A percentile compares a stretch with the other conserved stretches of the same genome.
Conservation (phyloP, 2,113 vertebrate genomes). For the Crotalus helleri region DNA sequence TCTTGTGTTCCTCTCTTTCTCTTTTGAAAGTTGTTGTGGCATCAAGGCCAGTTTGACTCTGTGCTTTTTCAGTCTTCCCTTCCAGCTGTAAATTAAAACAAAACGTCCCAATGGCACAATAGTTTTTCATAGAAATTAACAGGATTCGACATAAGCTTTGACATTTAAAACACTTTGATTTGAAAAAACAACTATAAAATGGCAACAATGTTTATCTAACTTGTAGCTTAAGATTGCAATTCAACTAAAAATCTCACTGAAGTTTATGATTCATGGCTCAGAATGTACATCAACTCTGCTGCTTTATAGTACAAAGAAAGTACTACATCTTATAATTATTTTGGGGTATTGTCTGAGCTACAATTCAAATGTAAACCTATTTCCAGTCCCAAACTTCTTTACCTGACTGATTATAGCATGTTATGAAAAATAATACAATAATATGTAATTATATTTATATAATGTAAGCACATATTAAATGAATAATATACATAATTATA, state of each 20-base stretch:
- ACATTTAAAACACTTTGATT: background rate
- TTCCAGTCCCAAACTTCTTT: background rate
- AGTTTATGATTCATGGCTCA: background rate
- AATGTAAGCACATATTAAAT: background rate
- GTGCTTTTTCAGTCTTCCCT: constrained; percentile 59
- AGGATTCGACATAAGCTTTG: background rate
- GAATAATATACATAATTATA: background rate
- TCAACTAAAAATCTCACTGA: background rate
- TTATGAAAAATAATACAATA: background rate
- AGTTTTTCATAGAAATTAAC: constrained; percentile 11
- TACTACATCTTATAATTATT: background rate
- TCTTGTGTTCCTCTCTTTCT: constrained; percentile 86
- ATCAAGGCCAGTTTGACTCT: constrained; percentile 64
- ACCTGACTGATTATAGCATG: background rate
- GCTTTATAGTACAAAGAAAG: background rate
- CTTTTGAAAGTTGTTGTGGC: constrained; percentile 66
- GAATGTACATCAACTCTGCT: background rate
- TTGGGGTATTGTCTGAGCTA: background rate
- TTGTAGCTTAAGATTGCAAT: background rate
- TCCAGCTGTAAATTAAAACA: constrained; percentile 67
- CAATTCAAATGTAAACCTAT: background rate
- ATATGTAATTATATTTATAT: background rate
- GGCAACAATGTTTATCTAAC: background rate
- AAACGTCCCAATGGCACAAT: constrained; percentile 1
- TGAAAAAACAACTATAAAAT: background rate